Percentiles rank a stretch among this genome's conserved stretches.
phyloP scores from a whole-genome alignment of 53 echinoderm and acorn worm genomes.

The Luidia sarsii region DNA sequence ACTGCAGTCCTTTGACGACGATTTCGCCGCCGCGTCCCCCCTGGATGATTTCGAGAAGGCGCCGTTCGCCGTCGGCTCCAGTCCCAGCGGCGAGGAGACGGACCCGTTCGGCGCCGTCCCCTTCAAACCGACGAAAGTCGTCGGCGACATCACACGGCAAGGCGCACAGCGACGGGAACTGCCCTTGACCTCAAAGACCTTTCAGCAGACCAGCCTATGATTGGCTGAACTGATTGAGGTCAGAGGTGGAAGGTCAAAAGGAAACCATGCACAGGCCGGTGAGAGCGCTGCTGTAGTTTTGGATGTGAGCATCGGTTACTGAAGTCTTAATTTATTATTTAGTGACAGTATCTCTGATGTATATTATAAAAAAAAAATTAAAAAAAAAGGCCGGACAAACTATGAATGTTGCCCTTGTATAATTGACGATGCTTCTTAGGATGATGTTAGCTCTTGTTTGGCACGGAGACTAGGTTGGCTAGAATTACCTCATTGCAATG shows the following conservation, averaged over 20 bases:
- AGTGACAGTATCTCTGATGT: neutral
- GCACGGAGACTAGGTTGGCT: no score
- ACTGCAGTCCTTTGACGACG: slow-evolving; percentile 45
- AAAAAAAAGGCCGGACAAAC: no score
- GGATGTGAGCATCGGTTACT: no score
- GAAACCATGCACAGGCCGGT: no score
- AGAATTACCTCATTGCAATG: no score
- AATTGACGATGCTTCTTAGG: no score
- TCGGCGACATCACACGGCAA: slow-evolving; percentile 54
- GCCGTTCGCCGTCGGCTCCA: neutral
- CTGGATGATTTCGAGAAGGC: slow-evolving; percentile 18
- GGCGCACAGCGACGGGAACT: slow-evolving; percentile 60
- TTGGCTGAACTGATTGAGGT: neutral
- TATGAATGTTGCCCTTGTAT: no score
- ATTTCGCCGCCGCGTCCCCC: slow-evolving; percentile 17
- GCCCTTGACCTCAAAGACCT: slow-evolving; percentile 29
- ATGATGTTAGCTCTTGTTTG: no score
- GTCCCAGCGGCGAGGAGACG: slow-evolving; percentile 33
- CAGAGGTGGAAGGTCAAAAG: neutral
- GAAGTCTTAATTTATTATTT: slow-evolving; percentile 13
- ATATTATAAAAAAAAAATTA: no score
- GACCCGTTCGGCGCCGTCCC: slow-evolving; percentile 95
- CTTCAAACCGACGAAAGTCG: slow-evolving; percentile 67
- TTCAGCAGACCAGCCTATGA: slow-evolving; percentile 52
- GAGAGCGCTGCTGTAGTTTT: no score